Percentiles rank a stretch among this genome's conserved stretches.
These are phyloP conservation scores for Erebia palarica DNA, from an alignment of 2,888 invertebrate genomes.

Conservation along the genomic window DNA sequence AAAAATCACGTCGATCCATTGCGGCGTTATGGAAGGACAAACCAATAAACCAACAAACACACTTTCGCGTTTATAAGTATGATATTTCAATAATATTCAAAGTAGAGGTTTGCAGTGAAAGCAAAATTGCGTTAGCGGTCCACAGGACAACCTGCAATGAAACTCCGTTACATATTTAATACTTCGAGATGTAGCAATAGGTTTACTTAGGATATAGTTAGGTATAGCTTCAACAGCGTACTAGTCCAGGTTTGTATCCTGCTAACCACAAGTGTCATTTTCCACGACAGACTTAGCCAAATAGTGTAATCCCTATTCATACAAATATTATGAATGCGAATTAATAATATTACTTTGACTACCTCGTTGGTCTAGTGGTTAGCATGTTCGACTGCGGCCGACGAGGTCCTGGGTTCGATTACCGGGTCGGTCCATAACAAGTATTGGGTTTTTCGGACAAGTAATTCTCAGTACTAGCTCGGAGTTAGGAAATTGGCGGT, in stretches of 20 bases:
- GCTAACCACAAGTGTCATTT: slow-evolving; percentile 10
- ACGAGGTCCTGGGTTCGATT: too few relatives aligned
- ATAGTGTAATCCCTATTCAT: background rate
- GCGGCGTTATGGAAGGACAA: too few relatives aligned
- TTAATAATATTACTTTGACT: too few relatives aligned
- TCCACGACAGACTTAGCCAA: background rate
- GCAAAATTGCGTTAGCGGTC: slow-evolving; percentile 30
- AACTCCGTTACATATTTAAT: slow-evolving; percentile 39
- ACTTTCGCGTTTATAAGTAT: too few relatives aligned
- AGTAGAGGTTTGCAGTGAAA: slow-evolving; percentile 34
- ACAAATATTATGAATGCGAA: too few relatives aligned
- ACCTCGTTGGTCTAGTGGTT: too few relatives aligned
- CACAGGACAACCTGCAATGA: slow-evolving; percentile 35
- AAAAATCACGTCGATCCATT: background rate
- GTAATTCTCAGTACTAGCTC: too few relatives aligned
- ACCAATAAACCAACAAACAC: too few relatives aligned
- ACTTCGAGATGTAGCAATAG: slow-evolving; percentile 37
- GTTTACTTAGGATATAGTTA: slow-evolving; percentile 32
- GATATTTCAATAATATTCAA: slow-evolving; percentile 28
- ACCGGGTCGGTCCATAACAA: too few relatives aligned
- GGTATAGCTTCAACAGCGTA: background rate
- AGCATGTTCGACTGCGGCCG: too few relatives aligned
- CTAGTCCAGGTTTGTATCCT: background rate
- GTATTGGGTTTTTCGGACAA: too few relatives aligned
- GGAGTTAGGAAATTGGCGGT: too few relatives aligned